These are phyloP conservation scores for Conomelus anceps DNA, from an alignment of 2,888 invertebrate genomes.

Conservation along the genomic window DNA sequence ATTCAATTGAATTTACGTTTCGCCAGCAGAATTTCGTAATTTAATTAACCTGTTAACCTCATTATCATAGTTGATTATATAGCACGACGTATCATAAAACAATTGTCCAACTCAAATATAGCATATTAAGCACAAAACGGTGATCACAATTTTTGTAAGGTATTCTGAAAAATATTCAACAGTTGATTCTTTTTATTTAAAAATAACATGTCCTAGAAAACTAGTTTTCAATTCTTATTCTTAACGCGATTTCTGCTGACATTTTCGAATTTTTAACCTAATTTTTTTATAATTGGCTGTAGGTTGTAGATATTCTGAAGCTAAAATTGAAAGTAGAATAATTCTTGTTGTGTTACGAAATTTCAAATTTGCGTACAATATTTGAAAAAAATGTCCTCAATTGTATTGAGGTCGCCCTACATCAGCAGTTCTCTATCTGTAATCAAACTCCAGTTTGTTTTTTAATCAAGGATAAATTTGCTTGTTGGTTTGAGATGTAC, in stretches of 20 bases:
- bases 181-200: not conserved
- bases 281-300: not conserved
- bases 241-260: not conserved
- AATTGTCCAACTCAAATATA: not conserved
- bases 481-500: not conserved
- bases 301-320: not conserved
- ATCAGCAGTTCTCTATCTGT: not conserved
- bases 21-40: not conserved
- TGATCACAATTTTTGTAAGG: not conserved
- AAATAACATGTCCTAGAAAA: not conserved
- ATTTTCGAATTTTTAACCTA: not conserved
- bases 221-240: not conserved
- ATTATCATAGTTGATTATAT: not conserved
- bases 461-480: not conserved
- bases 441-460: not conserved
- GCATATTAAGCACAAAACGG: not conserved
- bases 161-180: not conserved
- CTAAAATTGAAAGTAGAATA: not conserved
- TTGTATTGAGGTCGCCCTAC: not conserved
- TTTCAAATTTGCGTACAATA: not conserved
- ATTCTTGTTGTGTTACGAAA: not conserved
- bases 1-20: not conserved
- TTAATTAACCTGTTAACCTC: not conserved
- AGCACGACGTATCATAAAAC: not conserved
- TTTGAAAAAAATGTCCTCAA: not conserved